These are phyloP conservation scores for Cylloceria caligata DNA, from an alignment of 2,888 invertebrate genomes.

Conservation along the genomic window DNA sequence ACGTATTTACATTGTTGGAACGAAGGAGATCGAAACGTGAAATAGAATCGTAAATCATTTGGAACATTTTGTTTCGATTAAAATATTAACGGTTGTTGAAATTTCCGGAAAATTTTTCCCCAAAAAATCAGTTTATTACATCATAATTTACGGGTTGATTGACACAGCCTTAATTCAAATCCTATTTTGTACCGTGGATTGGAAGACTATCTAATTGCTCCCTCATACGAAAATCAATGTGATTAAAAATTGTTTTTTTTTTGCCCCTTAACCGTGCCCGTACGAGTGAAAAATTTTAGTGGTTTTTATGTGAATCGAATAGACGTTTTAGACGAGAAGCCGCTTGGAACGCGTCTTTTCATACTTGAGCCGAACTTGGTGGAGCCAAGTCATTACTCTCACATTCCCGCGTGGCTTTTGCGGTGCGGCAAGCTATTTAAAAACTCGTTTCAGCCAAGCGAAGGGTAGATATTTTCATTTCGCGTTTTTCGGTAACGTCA, in stretches of 20 bases:
- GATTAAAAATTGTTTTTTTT: neutral
- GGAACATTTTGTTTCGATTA: too few species aligned
- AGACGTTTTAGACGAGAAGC: slow-evolving; percentile 2
- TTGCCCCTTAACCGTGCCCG: neutral
- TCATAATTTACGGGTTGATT: neutral
- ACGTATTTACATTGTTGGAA: neutral
- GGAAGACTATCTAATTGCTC: neutral
- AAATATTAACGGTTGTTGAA: too few species aligned
- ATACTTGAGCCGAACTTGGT: neutral
- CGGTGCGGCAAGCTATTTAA: neutral
- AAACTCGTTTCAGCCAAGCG: slow-evolving; percentile 3
- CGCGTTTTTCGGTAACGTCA: neutral
- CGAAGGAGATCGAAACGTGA: neutral
- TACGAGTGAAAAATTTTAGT: slow-evolving; percentile 9
- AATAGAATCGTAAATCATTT: too few species aligned
- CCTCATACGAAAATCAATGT: neutral
- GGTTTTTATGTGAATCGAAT: slow-evolving; percentile 18
- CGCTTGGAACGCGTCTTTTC: neutral
- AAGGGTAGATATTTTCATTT: slow-evolving; percentile 11
- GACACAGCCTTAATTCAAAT: neutral
- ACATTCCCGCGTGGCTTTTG: slow-evolving; percentile 3
- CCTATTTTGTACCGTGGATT: neutral
- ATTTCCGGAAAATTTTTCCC: neutral
- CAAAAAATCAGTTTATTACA: neutral
- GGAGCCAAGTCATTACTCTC: slow-evolving; percentile 5